Evolutionary conservation across 2,113 vertebrate species (phyloP), one percentile per base, ranked within the genome.

Genomic region (Archilochus colubris): DNA sequence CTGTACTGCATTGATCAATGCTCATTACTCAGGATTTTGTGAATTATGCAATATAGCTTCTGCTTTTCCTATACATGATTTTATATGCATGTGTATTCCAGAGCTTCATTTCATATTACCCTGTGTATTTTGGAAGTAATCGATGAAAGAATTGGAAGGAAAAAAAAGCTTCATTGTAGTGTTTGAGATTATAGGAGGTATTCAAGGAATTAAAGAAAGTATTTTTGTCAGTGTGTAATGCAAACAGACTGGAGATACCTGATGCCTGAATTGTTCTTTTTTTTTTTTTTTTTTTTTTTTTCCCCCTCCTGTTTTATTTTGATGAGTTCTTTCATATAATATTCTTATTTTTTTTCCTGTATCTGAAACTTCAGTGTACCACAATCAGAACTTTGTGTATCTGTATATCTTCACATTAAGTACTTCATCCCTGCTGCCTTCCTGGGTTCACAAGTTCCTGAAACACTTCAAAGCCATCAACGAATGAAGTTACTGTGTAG

Each of bases 41-140:
- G 69, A 43, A 44, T 54, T 24, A 17, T 66, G 50, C 13, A 10
- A 1, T 55, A 10, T 31, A 62, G 20, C 27, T 50, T 38, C 10
- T 19, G 0, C 25, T 51, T 70, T 30, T 30, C 12, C 46, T 55
- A 3, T 14, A 3, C 25, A 2, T 0, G 3, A 14, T 31, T 72
- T 91, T 58, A 16, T 43, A 23, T 2, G 3, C 9, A 2, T 12
- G 3, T 18, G 2, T 21, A 1, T 31, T 46, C 75, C 58, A 31
- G 78, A 48, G 51, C 28, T 89, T 72, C 15, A 0, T 66, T 92
- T 83, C 3, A 0, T 43, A 6, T 59, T 50, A 19, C 24, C 7
- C 4, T 63, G 0, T 40, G 3, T 28, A 0, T 54, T 84, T 61
- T 33, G 20, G 53, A 64, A 82, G 25, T 74, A 15, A 23, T 43